phyloP scores from a whole-genome alignment of 2,113 vertebrate species.

The Phylloscopus trochiloides region DNA sequence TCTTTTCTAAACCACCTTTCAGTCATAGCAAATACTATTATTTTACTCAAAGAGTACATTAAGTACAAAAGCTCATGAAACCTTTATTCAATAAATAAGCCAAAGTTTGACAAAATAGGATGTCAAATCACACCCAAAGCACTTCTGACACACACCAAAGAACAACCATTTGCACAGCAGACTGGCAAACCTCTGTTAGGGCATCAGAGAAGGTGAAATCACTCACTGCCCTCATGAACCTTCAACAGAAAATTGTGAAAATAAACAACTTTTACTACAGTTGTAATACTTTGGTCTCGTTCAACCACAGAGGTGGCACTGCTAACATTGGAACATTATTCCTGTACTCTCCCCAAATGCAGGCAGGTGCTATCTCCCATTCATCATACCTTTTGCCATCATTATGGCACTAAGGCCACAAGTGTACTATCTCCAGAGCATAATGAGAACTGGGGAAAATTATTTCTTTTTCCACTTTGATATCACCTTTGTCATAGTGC shows the following conservation, averaged over 20 bases:
- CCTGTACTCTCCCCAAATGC: not conserved
- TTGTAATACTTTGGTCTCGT: not conserved
- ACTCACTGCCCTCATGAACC: not conserved
- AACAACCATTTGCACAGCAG: not conserved
- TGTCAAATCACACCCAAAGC: not conserved
- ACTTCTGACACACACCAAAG: not conserved
- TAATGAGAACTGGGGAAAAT: slow-evolving; percentile 5
- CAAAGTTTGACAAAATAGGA: not conserved
- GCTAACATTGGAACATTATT: not conserved
- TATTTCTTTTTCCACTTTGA: slow-evolving; percentile 32
- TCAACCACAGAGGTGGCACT: not conserved
- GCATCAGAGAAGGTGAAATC: not conserved
- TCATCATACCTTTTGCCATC: not conserved
- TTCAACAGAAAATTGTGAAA: not conserved
- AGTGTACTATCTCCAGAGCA: not conserved
- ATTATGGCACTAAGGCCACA: not conserved
- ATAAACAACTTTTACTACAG: not conserved
- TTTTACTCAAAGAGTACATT: not conserved
- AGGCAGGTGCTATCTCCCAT: not conserved
- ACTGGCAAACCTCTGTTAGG: not conserved
- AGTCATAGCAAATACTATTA: not conserved
- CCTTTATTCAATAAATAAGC: not conserved
- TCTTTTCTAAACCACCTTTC: not conserved
- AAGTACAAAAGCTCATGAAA: not conserved
- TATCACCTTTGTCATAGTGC: not conserved